These are phyloP conservation scores for Podarcis raffonei DNA, from an alignment of 2,113 vertebrate genomes.

Conservation along the genomic window DNA sequence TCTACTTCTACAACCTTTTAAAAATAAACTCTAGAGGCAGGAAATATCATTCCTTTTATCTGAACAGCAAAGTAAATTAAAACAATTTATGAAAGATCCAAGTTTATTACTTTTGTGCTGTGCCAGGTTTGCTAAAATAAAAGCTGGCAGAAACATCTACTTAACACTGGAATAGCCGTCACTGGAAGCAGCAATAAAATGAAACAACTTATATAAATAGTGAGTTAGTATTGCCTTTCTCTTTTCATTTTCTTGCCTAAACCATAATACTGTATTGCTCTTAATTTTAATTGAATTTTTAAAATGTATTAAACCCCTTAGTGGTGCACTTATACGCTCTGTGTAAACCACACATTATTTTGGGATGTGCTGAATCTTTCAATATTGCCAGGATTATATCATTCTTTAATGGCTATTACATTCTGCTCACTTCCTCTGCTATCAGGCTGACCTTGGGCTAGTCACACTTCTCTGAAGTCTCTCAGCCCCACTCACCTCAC, in stretches of 20 bases:
- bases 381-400: constrained; percentile 21
- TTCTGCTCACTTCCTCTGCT: neutral
- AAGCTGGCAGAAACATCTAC: constrained; percentile 62
- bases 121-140: constrained; percentile 61
- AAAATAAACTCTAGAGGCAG: neutral
- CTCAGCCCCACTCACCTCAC: too few species aligned
- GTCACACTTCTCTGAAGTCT: too few species aligned
- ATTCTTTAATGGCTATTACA: neutral
- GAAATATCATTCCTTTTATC: constrained; percentile 36
- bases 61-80: constrained; percentile 51
- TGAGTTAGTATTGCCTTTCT: neutral
- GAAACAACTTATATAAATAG: constrained; percentile 49
- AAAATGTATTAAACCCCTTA: constrained; percentile 13
- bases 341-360: constrained; percentile 19
- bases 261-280: constrained; percentile 30
- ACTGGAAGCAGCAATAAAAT: constrained; percentile 54
- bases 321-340: neutral
- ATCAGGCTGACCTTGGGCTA: neutral
- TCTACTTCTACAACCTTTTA: constrained; percentile 32
- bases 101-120: constrained; percentile 66
- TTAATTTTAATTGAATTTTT: constrained; percentile 36
- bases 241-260: constrained; percentile 37
- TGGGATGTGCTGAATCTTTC: constrained; percentile 23
- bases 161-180: constrained; percentile 49
- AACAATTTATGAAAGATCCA: constrained; percentile 29